A percentile compares a stretch with the other conserved stretches of the same genome.
These are phyloP conservation scores for Manis crassicaudata DNA, from an alignment of 2,797 vertebrate genomes.

Conservation along the genomic window DNA sequence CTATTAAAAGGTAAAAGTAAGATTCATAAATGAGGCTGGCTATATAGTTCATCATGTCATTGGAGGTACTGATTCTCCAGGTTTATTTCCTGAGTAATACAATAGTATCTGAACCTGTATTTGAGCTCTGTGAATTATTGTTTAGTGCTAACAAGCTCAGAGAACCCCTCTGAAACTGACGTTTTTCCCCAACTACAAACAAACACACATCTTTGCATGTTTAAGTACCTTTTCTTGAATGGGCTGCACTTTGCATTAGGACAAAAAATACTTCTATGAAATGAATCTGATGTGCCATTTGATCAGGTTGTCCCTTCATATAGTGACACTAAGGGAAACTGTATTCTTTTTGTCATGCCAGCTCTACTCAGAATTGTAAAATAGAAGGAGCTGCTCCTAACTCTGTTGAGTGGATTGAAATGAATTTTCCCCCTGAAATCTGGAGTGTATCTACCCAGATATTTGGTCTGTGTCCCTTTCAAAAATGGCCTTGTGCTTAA, in stretches of 20 bases:
- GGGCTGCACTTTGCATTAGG: neutral
- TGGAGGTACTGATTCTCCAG: neutral
- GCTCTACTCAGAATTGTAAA: neutral
- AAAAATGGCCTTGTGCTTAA: neutral
- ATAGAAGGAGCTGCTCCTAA: neutral
- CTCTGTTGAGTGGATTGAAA: neutral
- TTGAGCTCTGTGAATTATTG: constrained; percentile 16
- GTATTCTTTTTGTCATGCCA: neutral
- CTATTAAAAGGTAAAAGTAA: neutral
- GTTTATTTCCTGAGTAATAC: neutral
- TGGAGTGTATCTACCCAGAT: neutral
- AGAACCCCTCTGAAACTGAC: neutral
- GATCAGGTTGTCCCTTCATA: neutral
- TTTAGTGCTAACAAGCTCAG: neutral
- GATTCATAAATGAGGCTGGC: neutral
- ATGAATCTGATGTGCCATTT: neutral
- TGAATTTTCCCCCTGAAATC: constrained; percentile 9
- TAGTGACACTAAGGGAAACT: neutral
- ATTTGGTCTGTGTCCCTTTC: neutral
- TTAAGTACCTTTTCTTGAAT: neutral
- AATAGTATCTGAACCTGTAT: neutral
- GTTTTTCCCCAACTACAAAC: neutral
- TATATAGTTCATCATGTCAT: neutral
- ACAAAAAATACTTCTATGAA: constrained; percentile 15
- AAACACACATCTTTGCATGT: neutral